Evolutionary conservation across 2,888 invertebrate genomes (phyloP), one percentile per base, ranked within the genome.

Genomic region (Chymomyza procnemis): DNA sequence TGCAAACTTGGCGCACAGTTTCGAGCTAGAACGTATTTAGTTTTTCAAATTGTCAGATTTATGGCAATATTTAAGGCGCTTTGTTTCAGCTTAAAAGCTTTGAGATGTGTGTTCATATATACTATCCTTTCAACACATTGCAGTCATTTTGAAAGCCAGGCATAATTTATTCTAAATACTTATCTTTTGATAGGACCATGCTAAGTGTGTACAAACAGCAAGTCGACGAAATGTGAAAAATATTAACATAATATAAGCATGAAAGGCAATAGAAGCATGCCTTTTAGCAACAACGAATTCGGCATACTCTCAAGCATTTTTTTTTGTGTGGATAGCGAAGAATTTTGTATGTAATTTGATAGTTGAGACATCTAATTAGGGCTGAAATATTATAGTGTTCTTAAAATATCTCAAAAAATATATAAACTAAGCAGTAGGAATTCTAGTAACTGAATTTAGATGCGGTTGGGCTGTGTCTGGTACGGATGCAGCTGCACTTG

Each of bases 1-100:
- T 71, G 71, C 64, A 66, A 70, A 72, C 58, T 48, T 34, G 6
- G 34, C 6, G 34, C 4, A 41, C 34, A 41, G 34, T 41, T 41
- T 3, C 26, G 4, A 26, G 8, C 26, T 26, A 26, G 26, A 12
- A 5, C 2, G 12, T 41, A 41, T 41, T 12, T 41, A 41, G 0
- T 41, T 12, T 41, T 12, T 41, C 1, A 9, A 41, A 12, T 41
- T 12, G 34, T 5, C 34, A 41, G 9, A 41, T 9, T 41, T 41
- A 5, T 41, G 12, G 4, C 1, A 41, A 26, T 26, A 12, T 41
- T 41, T 41, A 41, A 5, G 12, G 34, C 34, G 34, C 34, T 41
- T 41, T 41, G 62, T 55, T 52, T 34, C 16, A 5, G 12, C 22
- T 9, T n/a, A 21, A 22, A 56, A 61, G 46, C 14, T 30, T 59